Evolutionary conservation across 2,797 vertebrate genomes (phyloP).

Genomic region (Anguilla marmorata): DNA sequence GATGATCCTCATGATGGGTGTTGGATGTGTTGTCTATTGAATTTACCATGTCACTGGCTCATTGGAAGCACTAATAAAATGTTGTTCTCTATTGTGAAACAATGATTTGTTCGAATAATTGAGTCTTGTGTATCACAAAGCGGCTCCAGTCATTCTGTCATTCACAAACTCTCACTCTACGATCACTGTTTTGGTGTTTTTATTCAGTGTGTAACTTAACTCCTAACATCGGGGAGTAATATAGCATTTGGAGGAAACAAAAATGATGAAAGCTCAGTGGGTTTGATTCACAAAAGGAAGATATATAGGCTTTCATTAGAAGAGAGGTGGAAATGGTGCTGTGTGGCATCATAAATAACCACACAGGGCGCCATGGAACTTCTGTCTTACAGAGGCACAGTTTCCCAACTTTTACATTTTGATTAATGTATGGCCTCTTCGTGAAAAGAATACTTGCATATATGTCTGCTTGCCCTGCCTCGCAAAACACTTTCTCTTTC

Average conservation of each 20-base stretch:
- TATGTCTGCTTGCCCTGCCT: background rate
- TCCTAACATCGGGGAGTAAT: background rate
- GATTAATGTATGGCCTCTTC: background rate
- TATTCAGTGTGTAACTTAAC: background rate
- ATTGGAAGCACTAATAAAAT: background rate
- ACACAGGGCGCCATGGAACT: background rate
- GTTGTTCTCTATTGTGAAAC: background rate
- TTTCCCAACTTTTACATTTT: background rate
- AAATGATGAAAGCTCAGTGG: background rate
- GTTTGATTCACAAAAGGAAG: background rate
- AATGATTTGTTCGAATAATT: background rate
- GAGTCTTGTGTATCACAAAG: background rate
- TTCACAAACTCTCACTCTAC: background rate
- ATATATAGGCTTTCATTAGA: slow-evolving; percentile 7
- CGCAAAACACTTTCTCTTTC: background rate
- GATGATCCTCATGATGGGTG: background rate
- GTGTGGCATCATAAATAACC: background rate
- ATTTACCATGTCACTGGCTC: background rate
- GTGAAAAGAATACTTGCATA: background rate
- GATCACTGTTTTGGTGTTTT: background rate
- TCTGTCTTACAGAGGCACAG: background rate
- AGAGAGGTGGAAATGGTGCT: background rate
- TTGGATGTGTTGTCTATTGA: background rate
- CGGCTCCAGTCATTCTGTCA: background rate
- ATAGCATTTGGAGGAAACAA: background rate